Evolutionary conservation across 1,140 invertebrate genomes (phyloP).

Genomic region (Cydia splendana): DNA sequence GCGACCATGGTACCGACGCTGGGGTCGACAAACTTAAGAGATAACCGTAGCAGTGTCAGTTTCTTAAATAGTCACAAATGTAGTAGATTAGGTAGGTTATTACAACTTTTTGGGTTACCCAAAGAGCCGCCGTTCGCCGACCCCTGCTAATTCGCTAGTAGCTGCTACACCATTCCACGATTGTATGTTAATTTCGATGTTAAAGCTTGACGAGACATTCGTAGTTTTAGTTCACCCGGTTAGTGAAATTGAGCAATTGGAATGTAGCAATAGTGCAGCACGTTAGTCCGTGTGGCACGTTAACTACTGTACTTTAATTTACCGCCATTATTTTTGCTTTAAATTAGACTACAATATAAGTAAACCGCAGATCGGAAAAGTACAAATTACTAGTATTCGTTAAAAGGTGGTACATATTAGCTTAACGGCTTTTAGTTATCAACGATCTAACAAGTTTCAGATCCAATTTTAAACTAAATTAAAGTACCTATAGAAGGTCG

Average conservation of each 20-base stretch:
- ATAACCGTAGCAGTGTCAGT: no score
- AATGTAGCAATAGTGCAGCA: conserved; percentile 21
- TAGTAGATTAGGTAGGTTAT: no score
- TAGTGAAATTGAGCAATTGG: conserved; percentile 31
- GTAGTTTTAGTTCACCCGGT: conserved; percentile 10
- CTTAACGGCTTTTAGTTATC: conserved; percentile 11
- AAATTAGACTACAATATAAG: neutral
- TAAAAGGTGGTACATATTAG: neutral
- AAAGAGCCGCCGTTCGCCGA: neutral
- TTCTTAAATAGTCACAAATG: no score
- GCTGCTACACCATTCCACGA: conserved; percentile 8
- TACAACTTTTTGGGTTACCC: no score
- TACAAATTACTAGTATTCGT: neutral
- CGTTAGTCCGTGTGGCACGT: neutral
- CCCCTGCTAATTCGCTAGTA: neutral
- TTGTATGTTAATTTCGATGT: neutral
- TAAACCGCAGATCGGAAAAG: neutral
- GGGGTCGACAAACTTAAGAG: no score
- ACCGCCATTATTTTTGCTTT: neutral
- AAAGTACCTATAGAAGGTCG: neutral
- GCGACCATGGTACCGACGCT: no score
- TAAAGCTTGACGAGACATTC: conserved; percentile 9
- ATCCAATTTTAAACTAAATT: neutral
- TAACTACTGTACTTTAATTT: conserved; percentile 13
- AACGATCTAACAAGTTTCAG: neutral